phyloP scores from a whole-genome alignment of 2,113 vertebrate species.

The Montifringilla adamsi region DNA sequence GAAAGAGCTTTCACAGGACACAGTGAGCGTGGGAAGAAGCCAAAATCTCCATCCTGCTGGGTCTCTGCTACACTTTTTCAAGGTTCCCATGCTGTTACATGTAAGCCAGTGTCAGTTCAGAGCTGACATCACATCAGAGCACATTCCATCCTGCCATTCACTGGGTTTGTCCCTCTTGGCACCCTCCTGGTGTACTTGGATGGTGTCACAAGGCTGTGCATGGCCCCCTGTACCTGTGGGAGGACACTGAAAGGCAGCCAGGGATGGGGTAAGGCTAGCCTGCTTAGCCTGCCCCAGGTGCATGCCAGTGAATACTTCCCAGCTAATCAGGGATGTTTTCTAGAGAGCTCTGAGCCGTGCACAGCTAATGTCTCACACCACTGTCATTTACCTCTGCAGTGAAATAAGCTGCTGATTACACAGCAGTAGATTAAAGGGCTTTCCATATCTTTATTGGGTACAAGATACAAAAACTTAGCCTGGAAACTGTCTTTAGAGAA shows the following conservation, averaged over 20 bases:
- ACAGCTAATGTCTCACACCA: background rate
- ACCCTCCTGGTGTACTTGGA: background rate
- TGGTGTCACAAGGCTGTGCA: background rate
- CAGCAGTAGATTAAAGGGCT: constrained; percentile 23
- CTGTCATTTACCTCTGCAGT: background rate
- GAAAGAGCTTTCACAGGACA: background rate
- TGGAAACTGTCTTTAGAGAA: background rate
- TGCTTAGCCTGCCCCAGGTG: background rate
- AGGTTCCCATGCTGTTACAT: background rate
- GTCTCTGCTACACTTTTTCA: background rate
- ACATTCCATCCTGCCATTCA: background rate
- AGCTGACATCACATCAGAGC: background rate
- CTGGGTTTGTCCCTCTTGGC: background rate
- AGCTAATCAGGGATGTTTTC: background rate
- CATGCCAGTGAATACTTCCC: background rate
- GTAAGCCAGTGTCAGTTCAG: background rate
- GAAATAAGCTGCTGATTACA: constrained; percentile 11
- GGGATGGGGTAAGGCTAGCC: background rate
- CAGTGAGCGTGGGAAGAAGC: fast-evolving
- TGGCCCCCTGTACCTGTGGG: background rate
- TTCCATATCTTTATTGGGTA: constrained; percentile 33
- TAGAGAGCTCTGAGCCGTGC: background rate
- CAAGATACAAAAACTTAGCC: background rate
- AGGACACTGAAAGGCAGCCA: background rate
- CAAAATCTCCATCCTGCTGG: background rate